Conservation (phyloP, 2,888 invertebrate species). For the Eucera pruinosa region DNA sequence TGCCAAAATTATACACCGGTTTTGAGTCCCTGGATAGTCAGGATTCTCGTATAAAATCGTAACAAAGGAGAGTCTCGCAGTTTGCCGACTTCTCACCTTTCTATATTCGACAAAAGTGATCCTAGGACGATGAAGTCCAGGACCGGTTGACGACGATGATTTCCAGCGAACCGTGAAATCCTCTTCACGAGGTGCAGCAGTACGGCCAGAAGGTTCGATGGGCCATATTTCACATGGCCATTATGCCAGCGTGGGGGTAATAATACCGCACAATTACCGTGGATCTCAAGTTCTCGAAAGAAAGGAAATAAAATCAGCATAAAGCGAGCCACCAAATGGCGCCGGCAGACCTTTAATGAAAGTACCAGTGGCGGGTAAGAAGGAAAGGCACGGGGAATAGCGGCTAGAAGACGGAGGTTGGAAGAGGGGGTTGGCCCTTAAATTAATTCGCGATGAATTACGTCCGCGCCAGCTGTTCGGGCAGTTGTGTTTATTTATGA, state of each 20-base stretch:
- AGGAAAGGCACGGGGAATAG: constrained; percentile 63
- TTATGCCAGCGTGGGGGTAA: constrained; percentile 77
- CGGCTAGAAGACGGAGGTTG: background rate
- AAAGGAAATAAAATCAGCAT: constrained; percentile 84
- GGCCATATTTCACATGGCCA: constrained; percentile 80
- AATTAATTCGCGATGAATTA: constrained; percentile 85
- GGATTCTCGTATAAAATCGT: background rate
- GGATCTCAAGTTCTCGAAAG: constrained; percentile 82
- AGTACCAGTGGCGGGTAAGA: constrained; percentile 77
- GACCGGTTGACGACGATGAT: constrained; percentile 41
- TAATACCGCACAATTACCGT: constrained; percentile 83
- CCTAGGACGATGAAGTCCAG: constrained; percentile 1
- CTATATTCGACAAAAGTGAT: constrained; percentile 22
- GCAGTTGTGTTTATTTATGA: constrained; percentile 85
- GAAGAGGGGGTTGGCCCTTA: constrained; percentile 77
- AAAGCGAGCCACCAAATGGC: constrained; percentile 83
- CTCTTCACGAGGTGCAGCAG: constrained; percentile 64
- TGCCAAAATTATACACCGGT: no score
- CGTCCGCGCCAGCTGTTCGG: constrained; percentile 84
- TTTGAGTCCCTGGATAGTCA: no score
- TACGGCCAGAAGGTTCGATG: constrained; percentile 71
- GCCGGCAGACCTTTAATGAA: constrained; percentile 84
- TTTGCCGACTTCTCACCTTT: background rate
- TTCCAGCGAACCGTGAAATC: constrained; percentile 70
- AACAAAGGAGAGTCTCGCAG: background rate